phyloP scores from a whole-genome alignment of 2,797 vertebrate species.

The Dendrocincla fuliginosa region DNA sequence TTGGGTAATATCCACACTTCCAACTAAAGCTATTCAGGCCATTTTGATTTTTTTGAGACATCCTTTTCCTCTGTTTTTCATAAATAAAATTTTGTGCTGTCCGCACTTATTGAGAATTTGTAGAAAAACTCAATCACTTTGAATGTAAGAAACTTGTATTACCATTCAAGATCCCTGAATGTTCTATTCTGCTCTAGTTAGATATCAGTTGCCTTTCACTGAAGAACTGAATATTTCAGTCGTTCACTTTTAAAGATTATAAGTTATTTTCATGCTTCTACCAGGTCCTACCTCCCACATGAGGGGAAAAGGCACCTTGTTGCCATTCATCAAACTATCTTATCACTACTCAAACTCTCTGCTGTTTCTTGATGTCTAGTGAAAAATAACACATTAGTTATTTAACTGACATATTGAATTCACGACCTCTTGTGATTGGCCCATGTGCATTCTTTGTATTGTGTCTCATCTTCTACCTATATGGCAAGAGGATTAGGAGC shows the following conservation, averaged over 20 bases:
- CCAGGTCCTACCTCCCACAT: not conserved
- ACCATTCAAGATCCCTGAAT: not conserved
- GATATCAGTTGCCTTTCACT: not conserved
- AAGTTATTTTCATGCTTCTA: not conserved
- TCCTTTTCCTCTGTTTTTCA: not conserved
- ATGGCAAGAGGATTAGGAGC: not conserved
- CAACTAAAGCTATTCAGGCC: not conserved
- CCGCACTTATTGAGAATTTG: not conserved
- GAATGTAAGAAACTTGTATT: not conserved
- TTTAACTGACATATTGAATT: rapidly evolving
- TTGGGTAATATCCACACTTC: not conserved
- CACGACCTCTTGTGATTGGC: not conserved
- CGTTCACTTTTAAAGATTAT: not conserved
- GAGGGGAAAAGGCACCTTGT: not conserved
- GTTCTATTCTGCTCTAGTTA: not conserved
- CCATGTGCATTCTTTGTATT: not conserved
- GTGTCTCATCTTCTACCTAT: not conserved
- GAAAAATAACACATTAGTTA: not conserved
- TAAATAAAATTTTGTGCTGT: not conserved
- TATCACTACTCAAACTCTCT: not conserved
- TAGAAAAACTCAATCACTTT: not conserved
- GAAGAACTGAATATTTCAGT: not conserved
- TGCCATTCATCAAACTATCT: not conserved
- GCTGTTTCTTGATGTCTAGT: not conserved
- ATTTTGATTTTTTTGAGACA: not conserved